Base-by-base conservation (phyloP, 2,888 invertebrate species). In the Branchipolynoe longqiensis region DNA sequence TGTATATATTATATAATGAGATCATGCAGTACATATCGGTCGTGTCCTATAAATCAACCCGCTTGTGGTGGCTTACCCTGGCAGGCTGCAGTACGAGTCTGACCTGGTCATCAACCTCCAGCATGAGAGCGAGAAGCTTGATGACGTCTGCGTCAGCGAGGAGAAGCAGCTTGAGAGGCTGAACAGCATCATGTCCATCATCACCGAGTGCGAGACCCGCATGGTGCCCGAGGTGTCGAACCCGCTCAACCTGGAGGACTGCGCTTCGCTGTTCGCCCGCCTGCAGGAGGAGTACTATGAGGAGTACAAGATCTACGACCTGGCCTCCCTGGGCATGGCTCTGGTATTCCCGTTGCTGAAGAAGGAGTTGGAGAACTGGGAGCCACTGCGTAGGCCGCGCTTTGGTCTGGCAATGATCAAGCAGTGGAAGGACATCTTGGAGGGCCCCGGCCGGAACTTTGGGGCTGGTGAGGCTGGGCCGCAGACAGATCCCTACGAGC, bases 271-370 rank as follows among this genome's bases (percentile, higher is more conserved):
- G 33, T 92, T 93, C 89, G 90, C 90, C 85, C 89, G 90, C 6
- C 87, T 93, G 59, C 89, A 92, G 6, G 90, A 91, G 36, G 91
- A 92, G 6, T 93, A 90, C 86, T 92, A 93, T 73, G 91, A 93
- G 64, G 94, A 94, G 87, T 99, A 97, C 94, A 96, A 96, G 89
- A 95, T 97, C 92, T 98, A 97, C 91, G 97, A 97, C 40, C 94
- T 99, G 41, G 96, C 96, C 0, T 96, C 96, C 84, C 95, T 98
- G 69, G 98, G 97, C 0, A 96, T 97, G 8, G 96, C 97, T 87
- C 95, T 98, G 0, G 96, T 98, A 0, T 96, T 96, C 12, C 97
- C 98, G 0, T 94, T 98, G 86, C 94, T 99, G 48, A 97, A 97
- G 89, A 95, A 96, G 0, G 95, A 96, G 87, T 91, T 92, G 86